Evolutionary conservation across 2,797 vertebrate species (phyloP), one percentile per base, ranked within the genome.

Genomic region (Pyrocephalus nanus): DNA sequence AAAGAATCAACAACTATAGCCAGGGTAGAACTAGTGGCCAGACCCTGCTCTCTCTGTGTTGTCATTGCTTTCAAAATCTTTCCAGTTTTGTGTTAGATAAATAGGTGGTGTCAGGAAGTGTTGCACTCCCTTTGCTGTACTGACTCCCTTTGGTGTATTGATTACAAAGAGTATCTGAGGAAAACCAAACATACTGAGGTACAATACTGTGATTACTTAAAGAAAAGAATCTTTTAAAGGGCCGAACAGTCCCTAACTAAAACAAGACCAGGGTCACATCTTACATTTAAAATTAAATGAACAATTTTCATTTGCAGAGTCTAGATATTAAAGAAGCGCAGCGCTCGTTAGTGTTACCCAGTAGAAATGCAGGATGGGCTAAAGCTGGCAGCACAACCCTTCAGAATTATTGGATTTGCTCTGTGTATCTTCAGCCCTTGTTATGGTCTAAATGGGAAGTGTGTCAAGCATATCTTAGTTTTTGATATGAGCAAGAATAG

Each of bases 71-170:
- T 93, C 81, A 87, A 91, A 83, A 48, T 53, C 54, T 70, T 93
- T 84, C 78, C 48, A 40, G 14, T 93, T 92, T 88, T 69, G 25
- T 74, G 51, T 89, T 91, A 85, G 85, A 72, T 85, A 95, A 92
- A 88, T 55, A 71, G 32, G 6, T 48, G 40, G 62, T 72, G 47
- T 65, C 42, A 93, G 69, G 69, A 95, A 83, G 54, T n/a, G 40
- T 65, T 83, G 25, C 30, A 66, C 94, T 85, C 30, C 20, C 29
- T 91, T 81, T 86, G 29, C 79, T 54, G 12, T 42, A 42, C 55
- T 54, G 51, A 25, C 12, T 87, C 30, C 27, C 40, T 88, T 92
- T 80, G 38, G 34, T 74, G 40, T 85, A 74, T 43, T 57, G 65
- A 74, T 86, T 82, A 47, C 47, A 72, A 77, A 54, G 43, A 62